These are phyloP conservation scores for Encarsia formosa DNA, from an alignment of 2,888 invertebrate species.

Conservation along the genomic window DNA sequence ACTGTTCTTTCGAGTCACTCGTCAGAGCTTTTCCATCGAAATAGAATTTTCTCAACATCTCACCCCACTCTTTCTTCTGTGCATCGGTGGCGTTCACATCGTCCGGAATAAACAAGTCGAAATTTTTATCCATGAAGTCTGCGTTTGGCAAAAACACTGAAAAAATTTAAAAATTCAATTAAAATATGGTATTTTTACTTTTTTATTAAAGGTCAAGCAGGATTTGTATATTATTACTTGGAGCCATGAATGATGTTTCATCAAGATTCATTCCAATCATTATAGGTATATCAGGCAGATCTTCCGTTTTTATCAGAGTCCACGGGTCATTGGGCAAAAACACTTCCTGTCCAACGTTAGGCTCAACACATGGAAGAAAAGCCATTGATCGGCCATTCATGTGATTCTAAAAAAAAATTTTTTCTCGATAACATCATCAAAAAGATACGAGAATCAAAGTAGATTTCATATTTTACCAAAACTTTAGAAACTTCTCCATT, in stretches of 20 bases:
- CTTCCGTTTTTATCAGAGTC: constrained; percentile 39
- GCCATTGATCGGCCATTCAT: constrained; percentile 32
- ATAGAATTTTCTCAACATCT: constrained; percentile 39
- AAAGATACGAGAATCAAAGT: neutral
- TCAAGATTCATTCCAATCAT: constrained; percentile 37
- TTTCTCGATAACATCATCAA: neutral
- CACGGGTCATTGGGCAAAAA: constrained; percentile 44
- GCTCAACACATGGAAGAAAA: constrained; percentile 41
- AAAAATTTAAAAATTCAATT: neutral
- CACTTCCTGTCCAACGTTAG: constrained; percentile 40
- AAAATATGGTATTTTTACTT: too few species aligned
- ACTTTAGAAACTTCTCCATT: constrained; percentile 28
- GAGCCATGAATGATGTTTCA: constrained; percentile 33
- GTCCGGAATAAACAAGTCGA: constrained; percentile 34
- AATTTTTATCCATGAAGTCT: constrained; percentile 37
- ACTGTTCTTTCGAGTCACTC: constrained; percentile 30
- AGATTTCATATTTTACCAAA: constrained; percentile 25
- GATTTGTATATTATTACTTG: constrained; percentile 31
- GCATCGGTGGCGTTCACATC: constrained; percentile 40
- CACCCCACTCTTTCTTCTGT: constrained; percentile 30
- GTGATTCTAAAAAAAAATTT: constrained; percentile 30
- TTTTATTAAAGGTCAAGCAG: neutral
- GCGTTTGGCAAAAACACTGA: constrained; percentile 34
- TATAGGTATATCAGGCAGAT: constrained; percentile 41
- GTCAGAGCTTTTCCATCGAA: constrained; percentile 40